Conservation (phyloP, 2,888 invertebrate species). For the Nemotelus nigrinus region DNA sequence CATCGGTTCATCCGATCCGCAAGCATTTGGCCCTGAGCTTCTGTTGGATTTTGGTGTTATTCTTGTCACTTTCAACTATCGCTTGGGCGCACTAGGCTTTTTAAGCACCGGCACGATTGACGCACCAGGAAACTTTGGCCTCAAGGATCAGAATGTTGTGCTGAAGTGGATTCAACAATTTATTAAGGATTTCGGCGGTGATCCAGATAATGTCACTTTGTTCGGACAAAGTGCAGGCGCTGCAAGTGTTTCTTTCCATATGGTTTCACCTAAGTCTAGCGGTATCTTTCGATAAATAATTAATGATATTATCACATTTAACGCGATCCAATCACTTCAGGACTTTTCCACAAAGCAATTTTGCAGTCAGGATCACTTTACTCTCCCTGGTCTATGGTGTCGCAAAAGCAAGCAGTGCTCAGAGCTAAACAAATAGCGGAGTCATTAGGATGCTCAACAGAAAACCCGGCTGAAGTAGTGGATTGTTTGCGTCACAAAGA, state of each 20-base stretch:
- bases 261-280: constrained; percentile 66
- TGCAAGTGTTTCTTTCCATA: constrained; percentile 70
- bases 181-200: constrained; percentile 69
- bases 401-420: constrained; percentile 66
- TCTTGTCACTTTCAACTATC: constrained; percentile 72
- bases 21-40: constrained; percentile 72
- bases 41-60: constrained; percentile 73
- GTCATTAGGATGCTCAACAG: background rate
- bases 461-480: constrained; percentile 65
- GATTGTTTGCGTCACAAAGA: background rate
- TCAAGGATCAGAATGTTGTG: constrained; percentile 70
- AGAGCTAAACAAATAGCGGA: constrained; percentile 65
- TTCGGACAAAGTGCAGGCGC: constrained; percentile 74
- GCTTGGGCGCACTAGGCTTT: constrained; percentile 70
- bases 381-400: constrained; percentile 69
- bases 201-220: constrained; percentile 69
- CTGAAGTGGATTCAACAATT: constrained; percentile 69
- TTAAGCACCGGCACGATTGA: constrained; percentile 69
- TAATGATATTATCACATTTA: background rate
- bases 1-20: constrained; percentile 71
- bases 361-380: constrained; percentile 75
- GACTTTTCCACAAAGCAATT: constrained; percentile 74
- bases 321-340: constrained; percentile 60
- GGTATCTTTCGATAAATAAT: constrained; percentile 17
- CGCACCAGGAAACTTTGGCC: constrained; percentile 70